Conservation (phyloP, 53 echinoderm and acorn worm genomes). For the Echinometra lucunter region DNA sequence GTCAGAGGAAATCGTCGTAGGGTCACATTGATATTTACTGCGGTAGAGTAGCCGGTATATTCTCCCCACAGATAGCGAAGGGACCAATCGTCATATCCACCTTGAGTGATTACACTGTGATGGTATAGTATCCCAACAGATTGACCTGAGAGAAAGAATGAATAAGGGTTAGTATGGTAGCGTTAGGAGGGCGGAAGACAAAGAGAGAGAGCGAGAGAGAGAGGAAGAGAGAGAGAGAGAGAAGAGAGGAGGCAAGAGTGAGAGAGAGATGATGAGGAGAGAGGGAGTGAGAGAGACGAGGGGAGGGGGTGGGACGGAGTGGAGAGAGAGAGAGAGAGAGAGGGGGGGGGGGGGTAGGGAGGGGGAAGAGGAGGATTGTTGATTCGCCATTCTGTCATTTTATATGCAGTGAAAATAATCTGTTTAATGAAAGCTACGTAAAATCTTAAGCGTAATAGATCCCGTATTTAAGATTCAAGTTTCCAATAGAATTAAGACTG, state of each 20-base stretch:
- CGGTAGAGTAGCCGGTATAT: slow-evolving; percentile 79
- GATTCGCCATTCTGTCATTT: not conserved
- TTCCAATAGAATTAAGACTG: not conserved
- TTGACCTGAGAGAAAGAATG: slow-evolving; percentile 68
- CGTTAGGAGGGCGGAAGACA: too few species aligned
- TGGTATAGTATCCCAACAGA: slow-evolving; percentile 75
- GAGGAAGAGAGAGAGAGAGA: not conserved
- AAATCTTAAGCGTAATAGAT: not conserved
- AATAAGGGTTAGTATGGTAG: too few species aligned
- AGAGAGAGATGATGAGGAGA: not conserved
- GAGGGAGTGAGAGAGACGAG: not conserved
- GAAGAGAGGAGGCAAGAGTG: not conserved
- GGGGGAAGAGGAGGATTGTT: not conserved
- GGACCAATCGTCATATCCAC: slow-evolving; percentile 69
- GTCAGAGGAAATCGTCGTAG: not conserved
- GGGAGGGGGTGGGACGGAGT: too few species aligned
- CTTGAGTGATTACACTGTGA: slow-evolving; percentile 86
- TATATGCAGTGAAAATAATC: not conserved
- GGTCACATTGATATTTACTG: slow-evolving; percentile 71
- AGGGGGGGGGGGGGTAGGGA: not conserved
- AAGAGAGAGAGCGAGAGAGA: not conserved
- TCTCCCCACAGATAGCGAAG: slow-evolving; percentile 76
- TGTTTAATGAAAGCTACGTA: not conserved
- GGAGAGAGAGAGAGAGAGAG: not conserved
- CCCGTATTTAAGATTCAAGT: not conserved